Evolutionary conservation across 2,797 vertebrate species (phyloP).

Genomic region (Tachyglossus aculeatus): DNA sequence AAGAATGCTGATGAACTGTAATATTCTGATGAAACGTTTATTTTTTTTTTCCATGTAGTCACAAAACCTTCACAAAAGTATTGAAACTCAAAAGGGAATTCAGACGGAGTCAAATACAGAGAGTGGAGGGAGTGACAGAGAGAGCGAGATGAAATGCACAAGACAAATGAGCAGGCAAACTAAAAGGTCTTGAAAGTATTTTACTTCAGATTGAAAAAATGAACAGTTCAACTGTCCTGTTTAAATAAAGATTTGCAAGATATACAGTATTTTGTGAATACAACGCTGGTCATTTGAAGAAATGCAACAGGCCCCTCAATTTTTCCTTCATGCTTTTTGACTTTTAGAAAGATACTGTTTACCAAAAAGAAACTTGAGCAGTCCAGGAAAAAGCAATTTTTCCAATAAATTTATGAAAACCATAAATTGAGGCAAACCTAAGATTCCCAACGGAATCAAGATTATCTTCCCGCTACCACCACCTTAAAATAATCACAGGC

Average conservation of each 20-base stretch:
- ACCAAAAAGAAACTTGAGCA: constrained; percentile 81
- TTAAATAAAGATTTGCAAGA: constrained; percentile 76
- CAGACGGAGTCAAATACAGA: constrained; percentile 74
- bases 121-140: too few species aligned
- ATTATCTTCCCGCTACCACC: constrained; percentile 84
- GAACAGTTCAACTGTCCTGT: constrained; percentile 79
- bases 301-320: constrained; percentile 71
- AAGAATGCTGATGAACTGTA: constrained; percentile 59
- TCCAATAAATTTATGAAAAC: constrained; percentile 84
- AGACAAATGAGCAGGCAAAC: constrained; percentile 80
- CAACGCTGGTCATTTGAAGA: constrained; percentile 81
- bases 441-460: constrained; percentile 86
- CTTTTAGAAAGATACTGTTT: constrained; percentile 81
- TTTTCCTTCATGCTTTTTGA: constrained; percentile 75
- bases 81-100: constrained; percentile 71
- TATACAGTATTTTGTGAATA: constrained; percentile 81
- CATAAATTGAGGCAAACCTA: constrained; percentile 80
- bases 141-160: constrained; percentile 76
- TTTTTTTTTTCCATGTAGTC: constrained; percentile 62
- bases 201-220: constrained; percentile 80
- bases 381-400: constrained; percentile 82
- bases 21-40: constrained; percentile 70
- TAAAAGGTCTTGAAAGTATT: constrained; percentile 77
- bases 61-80: constrained; percentile 73
- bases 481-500: constrained; percentile 79